These are phyloP conservation scores for Zonotrichia leucophrys DNA, from an alignment of 2,113 vertebrate genomes.

Conservation along the genomic window DNA sequence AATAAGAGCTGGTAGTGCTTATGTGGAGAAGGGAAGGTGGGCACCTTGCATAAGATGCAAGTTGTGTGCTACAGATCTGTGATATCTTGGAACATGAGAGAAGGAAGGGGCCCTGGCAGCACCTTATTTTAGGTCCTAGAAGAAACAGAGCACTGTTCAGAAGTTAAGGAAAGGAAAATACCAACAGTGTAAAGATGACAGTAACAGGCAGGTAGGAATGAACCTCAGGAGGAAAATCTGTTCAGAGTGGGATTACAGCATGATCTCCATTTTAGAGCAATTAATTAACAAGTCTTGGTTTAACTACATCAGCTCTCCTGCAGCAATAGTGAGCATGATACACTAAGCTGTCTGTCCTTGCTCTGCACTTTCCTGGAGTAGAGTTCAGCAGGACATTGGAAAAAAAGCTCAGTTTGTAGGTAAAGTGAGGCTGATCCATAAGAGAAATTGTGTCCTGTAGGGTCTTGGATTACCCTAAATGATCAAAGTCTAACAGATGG, in stretches of 20 bases:
- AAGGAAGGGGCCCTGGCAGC: neutral
- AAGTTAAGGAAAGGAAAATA: neutral
- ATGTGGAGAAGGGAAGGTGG: neutral
- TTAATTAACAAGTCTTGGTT: neutral
- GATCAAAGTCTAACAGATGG: neutral
- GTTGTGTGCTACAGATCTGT: neutral
- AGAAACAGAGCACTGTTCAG: neutral
- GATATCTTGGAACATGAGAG: fast-evolving
- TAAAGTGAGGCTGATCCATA: neutral
- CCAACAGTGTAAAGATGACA: neutral
- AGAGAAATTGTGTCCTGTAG: neutral
- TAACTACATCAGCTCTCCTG: neutral
- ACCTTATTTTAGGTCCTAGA: neutral
- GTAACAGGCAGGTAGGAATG: neutral
- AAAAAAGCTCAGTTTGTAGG: neutral
- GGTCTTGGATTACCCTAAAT: neutral
- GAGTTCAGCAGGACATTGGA: neutral
- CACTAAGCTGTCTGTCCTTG: neutral
- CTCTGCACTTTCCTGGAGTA: fast-evolving
- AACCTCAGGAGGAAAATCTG: neutral
- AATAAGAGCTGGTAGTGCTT: neutral
- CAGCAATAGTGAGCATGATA: neutral
- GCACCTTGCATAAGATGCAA: neutral
- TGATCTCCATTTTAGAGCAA: neutral
- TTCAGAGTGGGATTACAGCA: neutral